These are phyloP conservation scores for Oophaga sylvatica DNA, from an alignment of 2,797 vertebrate genomes.

Conservation along the genomic window DNA sequence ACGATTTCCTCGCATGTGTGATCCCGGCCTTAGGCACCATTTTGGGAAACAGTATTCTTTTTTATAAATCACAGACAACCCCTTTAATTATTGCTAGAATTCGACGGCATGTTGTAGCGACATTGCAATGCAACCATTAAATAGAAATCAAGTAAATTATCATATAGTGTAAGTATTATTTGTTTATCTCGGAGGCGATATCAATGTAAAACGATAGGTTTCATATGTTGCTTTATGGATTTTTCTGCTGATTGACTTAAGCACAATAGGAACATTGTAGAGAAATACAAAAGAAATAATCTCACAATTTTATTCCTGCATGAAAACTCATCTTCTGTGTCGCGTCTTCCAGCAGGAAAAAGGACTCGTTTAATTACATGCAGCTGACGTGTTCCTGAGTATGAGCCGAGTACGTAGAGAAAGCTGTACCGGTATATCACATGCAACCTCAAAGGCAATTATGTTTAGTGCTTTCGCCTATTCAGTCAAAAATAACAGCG, in stretches of 20 bases:
- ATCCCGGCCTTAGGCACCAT: too few species aligned
- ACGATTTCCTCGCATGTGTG: too few species aligned
- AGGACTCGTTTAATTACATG: conserved; percentile 23
- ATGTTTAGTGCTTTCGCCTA: conserved; percentile 59
- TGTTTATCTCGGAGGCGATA: neutral
- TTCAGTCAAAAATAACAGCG: conserved; percentile 56
- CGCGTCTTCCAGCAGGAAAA: conserved; percentile 5
- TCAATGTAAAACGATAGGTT: neutral
- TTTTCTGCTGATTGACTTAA: neutral
- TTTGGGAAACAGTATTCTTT: too few species aligned
- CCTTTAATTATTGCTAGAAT: neutral
- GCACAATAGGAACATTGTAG: neutral
- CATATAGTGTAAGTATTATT: neutral
- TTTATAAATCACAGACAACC: too few species aligned
- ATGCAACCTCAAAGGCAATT: conserved; percentile 59
- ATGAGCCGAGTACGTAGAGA: conserved; percentile 25
- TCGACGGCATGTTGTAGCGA: neutral
- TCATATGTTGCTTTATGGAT: neutral
- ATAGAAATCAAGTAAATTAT: neutral
- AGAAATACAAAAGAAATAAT: neutral
- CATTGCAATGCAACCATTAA: neutral
- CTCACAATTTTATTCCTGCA: neutral
- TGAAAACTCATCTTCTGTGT: conserved; percentile 9
- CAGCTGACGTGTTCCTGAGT: conserved; percentile 15
- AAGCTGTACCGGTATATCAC: conserved; percentile 40